Base-by-base conservation (phyloP, 2,797 vertebrate species). In the Pygocentrus nattereri region DNA sequence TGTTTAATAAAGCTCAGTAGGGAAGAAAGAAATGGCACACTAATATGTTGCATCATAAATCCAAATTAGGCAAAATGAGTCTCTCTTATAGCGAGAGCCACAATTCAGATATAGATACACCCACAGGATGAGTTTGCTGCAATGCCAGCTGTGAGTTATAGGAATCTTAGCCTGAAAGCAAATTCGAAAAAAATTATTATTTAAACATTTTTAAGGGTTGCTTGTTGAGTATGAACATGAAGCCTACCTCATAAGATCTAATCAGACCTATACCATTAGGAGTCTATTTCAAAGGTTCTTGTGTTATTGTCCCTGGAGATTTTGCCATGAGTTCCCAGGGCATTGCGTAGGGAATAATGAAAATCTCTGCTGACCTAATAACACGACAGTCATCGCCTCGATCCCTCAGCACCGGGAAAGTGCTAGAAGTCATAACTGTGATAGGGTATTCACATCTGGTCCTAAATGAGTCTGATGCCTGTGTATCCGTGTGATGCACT, bases 1-100 rank as follows among this genome's bases (percentile, higher is more conserved):
- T 88, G 87, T 92, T 93, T 92, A 90, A 93, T 93, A 92, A 88
- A 84, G 80, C 90, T 88, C 91, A 87, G 88, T 83, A 79, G 91
- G 90, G 88, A 90, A 88, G 85, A 86, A 88, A 80, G 87, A 81
- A 67, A 78, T 78, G 85, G 79, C 80, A 76, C 72, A 41, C 88
- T 87, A 78, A 83, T 83, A 85, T 83, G 31, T 54, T n/a, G 67
- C 81, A 74, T 88, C 90, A 93, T 93, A 91, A 93, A 93, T 94
- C 90, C 88, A 89, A 90, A 93, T 93, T 92, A 93, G 82, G 88
- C 86, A 85, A 81, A 86, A 87, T 6, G 77, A 89, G 86, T 64
- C 83, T 80, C 25, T 74, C 62, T 69, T 38, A 27, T 74, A 75
- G 80, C 58, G 73, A 74, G 61, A 74, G n/a, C 18, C 71, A 82